Evolutionary conservation across 2,888 invertebrate species (phyloP).

Genomic region (Halictus ligatus): DNA sequence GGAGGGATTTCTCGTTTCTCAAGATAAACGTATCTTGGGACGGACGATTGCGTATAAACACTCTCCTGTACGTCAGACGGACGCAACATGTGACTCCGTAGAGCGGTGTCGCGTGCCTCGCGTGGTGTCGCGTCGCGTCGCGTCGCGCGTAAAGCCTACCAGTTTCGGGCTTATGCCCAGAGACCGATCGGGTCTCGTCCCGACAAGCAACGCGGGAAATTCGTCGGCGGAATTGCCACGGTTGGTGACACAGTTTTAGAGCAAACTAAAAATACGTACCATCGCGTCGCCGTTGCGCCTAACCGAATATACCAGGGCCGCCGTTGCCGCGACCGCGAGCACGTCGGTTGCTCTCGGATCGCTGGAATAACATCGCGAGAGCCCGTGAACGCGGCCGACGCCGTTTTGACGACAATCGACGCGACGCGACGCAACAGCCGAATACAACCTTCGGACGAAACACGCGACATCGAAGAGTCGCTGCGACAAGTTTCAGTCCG

Average conservation of each 20-base stretch:
- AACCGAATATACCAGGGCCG: slow-evolving; percentile 3
- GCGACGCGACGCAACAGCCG: neutral
- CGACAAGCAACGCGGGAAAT: slow-evolving; percentile 30
- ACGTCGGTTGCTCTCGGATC: neutral
- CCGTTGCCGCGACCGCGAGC: too few species aligned
- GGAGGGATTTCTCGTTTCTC: neutral
- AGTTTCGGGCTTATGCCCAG: neutral
- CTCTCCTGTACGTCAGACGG: neutral
- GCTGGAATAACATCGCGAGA: neutral
- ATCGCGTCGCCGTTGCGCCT: slow-evolving; percentile 11
- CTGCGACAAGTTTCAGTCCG: neutral
- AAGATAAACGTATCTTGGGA: neutral
- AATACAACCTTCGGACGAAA: neutral
- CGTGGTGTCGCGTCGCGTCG: neutral
- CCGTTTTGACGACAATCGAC: neutral
- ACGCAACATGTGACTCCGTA: neutral
- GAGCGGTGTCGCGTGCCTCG: neutral
- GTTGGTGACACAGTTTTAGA: slow-evolving; percentile 69
- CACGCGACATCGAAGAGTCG: neutral
- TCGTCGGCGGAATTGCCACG: slow-evolving; percentile 34
- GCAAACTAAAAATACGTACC: slow-evolving; percentile 74
- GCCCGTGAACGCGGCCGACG: neutral
- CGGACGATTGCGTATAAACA: neutral
- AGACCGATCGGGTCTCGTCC: neutral
- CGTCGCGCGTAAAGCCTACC: neutral